These are phyloP conservation scores for Caenorhabditis virilis DNA, from an alignment of 2,888 invertebrate genomes.

Conservation along the genomic window DNA sequence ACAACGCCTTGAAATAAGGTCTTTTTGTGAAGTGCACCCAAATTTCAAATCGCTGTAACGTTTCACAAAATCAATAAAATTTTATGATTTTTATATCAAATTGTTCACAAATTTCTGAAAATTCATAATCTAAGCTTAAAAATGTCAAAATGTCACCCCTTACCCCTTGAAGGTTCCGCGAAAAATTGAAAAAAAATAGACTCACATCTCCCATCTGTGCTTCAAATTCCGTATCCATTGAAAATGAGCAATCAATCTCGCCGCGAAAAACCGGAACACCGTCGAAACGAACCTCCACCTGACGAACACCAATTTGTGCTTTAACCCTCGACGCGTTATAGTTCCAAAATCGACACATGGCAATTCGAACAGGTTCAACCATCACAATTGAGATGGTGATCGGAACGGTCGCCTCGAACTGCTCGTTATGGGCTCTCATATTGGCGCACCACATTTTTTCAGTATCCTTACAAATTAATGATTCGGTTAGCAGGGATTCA, in stretches of 20 bases:
- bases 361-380: slow-evolving; percentile 51
- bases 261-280: slow-evolving; percentile 78
- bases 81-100: not conserved
- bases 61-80: not conserved
- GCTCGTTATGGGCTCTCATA: slow-evolving; percentile 1
- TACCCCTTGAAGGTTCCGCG: too few species aligned
- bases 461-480: slow-evolving; percentile 15
- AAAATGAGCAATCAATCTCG: slow-evolving; percentile 81
- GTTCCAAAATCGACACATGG: slow-evolving; percentile 72
- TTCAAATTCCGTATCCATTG: slow-evolving; percentile 75
- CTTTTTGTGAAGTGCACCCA: too few species aligned
- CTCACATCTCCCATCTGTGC: slow-evolving; percentile 73
- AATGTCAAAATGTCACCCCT: too few species aligned
- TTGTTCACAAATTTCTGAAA: not conserved
- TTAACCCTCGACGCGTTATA: slow-evolving; percentile 86
- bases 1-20: too few species aligned
- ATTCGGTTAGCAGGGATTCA: slow-evolving; percentile 31
- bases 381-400: slow-evolving; percentile 8
- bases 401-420: not conserved
- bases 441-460: slow-evolving; percentile 38
- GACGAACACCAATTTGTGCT: slow-evolving; percentile 79
- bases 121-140: not conserved
- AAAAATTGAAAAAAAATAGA: too few species aligned
- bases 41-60: too few species aligned
- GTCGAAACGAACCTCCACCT: slow-evolving; percentile 74